A percentile compares a stretch with the other conserved stretches of the same genome.
These are phyloP conservation scores for Melanotaenia trifasciata DNA, from an alignment of 2,797 vertebrate genomes.

Conservation along the genomic window DNA sequence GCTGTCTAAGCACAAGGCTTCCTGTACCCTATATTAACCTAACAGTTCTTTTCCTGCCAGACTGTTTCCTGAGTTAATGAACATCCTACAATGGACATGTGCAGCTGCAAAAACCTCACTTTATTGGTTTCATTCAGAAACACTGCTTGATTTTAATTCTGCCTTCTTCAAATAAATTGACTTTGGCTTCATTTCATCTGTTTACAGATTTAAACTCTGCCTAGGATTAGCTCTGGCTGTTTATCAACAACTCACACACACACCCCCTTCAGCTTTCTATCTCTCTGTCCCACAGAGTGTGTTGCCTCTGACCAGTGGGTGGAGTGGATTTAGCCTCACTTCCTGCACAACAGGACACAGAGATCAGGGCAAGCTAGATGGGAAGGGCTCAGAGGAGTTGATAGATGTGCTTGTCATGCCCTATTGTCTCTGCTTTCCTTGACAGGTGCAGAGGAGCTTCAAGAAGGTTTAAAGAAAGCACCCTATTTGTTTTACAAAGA, in stretches of 20 bases:
- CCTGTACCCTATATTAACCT: constrained; percentile 73
- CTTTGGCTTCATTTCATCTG: constrained; percentile 16
- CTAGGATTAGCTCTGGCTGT: constrained; percentile 27
- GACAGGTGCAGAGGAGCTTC: constrained; percentile 71
- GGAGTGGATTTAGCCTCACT: constrained; percentile 65
- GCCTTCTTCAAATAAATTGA: constrained; percentile 8
- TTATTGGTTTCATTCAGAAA: constrained; percentile 17
- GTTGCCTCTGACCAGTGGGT: constrained; percentile 66
- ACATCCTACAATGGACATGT: constrained; percentile 52
- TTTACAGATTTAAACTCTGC: not conserved
- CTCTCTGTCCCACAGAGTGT: constrained; percentile 46
- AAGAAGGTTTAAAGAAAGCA: constrained; percentile 39
- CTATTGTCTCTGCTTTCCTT: constrained; percentile 78
- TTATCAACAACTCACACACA: constrained; percentile 21
- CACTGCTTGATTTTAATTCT: constrained; percentile 11
- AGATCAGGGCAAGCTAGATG: constrained; percentile 53
- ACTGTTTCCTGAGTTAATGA: constrained; percentile 70
- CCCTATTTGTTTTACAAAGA: constrained; percentile 33
- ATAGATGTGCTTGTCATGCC: constrained; percentile 68
- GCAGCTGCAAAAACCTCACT: constrained; percentile 52
- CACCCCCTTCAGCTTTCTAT: constrained; percentile 19
- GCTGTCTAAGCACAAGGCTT: constrained; percentile 78
- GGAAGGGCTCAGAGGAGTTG: constrained; percentile 68
- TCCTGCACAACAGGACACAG: constrained; percentile 83
- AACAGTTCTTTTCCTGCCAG: constrained; percentile 65